A percentile compares a stretch with the other conserved stretches of the same genome.
Conservation (phyloP, 2,113 vertebrate species). For the Esox niger region DNA sequence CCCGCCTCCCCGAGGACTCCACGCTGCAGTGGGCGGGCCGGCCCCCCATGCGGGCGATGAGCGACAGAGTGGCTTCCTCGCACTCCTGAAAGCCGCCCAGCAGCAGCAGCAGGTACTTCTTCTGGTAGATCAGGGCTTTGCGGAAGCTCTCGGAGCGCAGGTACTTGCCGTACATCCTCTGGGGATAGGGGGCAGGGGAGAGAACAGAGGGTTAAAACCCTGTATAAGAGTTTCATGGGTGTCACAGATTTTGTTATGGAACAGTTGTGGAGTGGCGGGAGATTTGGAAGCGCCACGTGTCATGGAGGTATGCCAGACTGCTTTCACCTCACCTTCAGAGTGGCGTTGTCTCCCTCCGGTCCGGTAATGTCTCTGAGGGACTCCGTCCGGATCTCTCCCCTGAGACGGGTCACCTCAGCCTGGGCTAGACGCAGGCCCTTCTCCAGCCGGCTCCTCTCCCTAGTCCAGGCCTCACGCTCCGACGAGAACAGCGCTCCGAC, state of each 20-base stretch:
- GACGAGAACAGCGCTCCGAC: constrained; percentile 71
- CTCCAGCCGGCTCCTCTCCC: constrained; percentile 81
- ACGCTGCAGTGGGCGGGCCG: constrained; percentile 73
- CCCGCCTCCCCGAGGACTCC: constrained; percentile 74
- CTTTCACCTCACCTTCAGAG: constrained; percentile 78
- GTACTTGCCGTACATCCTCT: constrained; percentile 94
- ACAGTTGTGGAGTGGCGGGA: too few relatives aligned
- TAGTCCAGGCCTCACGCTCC: constrained; percentile 83
- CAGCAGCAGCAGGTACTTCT: constrained; percentile 93
- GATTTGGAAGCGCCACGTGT: background rate
- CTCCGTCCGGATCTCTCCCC: constrained; percentile 81
- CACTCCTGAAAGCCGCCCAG: constrained; percentile 95
- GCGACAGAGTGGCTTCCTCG: constrained; percentile 87
- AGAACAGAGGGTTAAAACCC: background rate
- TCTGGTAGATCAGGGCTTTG: constrained; percentile 97
- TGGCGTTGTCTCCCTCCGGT: constrained; percentile 76
- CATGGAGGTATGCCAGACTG: background rate
- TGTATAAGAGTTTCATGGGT: background rate
- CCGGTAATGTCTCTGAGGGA: constrained; percentile 75
- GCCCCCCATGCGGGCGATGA: constrained; percentile 88
- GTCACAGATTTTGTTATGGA: background rate
- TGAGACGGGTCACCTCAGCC: constrained; percentile 80
- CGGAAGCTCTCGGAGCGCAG: constrained; percentile 92
- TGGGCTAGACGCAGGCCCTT: constrained; percentile 81
- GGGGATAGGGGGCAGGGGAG: constrained; percentile 2